Conservation (phyloP, 2,888 invertebrate species). For the Mimumesa dahlbomi region DNA sequence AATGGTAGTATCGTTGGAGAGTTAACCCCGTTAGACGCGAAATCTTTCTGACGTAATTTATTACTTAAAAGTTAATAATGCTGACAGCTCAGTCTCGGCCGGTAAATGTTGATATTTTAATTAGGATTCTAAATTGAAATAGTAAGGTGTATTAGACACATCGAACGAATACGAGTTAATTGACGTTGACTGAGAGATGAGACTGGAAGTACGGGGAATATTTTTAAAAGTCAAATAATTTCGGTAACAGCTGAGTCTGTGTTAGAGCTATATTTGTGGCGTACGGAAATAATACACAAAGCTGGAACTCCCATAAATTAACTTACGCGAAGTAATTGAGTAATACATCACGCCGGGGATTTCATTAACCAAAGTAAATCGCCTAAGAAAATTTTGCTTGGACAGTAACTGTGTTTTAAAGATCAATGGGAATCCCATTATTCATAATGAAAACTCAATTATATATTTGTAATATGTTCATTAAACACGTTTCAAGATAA, state of each 20-base stretch:
- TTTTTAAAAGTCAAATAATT: constrained; percentile 24
- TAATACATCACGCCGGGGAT: constrained; percentile 49
- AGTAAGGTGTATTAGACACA: too few species aligned
- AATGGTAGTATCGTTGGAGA: not conserved
- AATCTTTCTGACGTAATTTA: too few species aligned
- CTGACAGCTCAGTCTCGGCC: too few species aligned
- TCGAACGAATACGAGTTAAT: not conserved
- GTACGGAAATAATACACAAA: not conserved
- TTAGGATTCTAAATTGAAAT: too few species aligned
- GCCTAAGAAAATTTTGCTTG: constrained; percentile 29
- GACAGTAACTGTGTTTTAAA: too few species aligned
- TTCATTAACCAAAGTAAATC: constrained; percentile 55
- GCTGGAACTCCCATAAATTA: constrained; percentile 42
- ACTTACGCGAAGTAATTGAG: constrained; percentile 49
- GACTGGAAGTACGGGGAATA: constrained; percentile 5
- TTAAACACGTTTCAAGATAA: too few species aligned
- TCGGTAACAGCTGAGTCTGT: too few species aligned
- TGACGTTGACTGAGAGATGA: not conserved
- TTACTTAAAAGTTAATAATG: too few species aligned
- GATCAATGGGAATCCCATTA: not conserved
- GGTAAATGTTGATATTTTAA: too few species aligned
- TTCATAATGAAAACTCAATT: not conserved
- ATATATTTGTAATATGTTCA: not conserved
- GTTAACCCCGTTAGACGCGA: too few species aligned
- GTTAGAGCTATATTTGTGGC: constrained; percentile 16